These are phyloP conservation scores for Nipponacmea schrenckii DNA, from an alignment of 2,888 invertebrate genomes.

Conservation along the genomic window DNA sequence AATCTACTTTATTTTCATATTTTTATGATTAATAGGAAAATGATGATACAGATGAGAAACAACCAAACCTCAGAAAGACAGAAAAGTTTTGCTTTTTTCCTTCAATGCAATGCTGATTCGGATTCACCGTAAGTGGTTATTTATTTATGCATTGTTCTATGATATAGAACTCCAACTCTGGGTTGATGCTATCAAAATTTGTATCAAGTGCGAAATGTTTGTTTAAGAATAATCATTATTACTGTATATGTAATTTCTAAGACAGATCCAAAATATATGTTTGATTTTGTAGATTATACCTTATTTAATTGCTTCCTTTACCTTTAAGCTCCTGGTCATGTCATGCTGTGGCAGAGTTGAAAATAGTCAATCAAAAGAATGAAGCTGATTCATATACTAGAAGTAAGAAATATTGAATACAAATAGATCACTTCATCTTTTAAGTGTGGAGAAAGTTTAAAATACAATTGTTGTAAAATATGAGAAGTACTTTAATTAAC, in stretches of 20 bases:
- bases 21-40: slow-evolving; percentile 74
- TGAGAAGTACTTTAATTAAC: no score
- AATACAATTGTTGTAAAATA: no score
- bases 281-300: no score
- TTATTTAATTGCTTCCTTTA: no score
- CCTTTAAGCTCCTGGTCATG: slow-evolving; percentile 88
- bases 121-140: slow-evolving; percentile 78
- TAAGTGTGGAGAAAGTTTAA: no score
- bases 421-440: no score
- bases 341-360: slow-evolving; percentile 92
- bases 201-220: no score
- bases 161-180: no score
- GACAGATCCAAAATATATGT: no score
- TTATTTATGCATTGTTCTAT: background rate
- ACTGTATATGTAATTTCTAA: no score
- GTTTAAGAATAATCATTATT: no score
- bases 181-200: no score
- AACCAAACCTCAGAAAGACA: slow-evolving; percentile 79
- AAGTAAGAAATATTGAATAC: slow-evolving; percentile 70
- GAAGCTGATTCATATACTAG: slow-evolving; percentile 88
- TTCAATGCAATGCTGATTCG: slow-evolving; percentile 97
- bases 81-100: slow-evolving; percentile 72
- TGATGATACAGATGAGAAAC: slow-evolving; percentile 94
- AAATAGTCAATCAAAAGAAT: slow-evolving; percentile 88
- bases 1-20: background rate